phyloP scores from a whole-genome alignment of 1,140 invertebrate genomes.

The Anastrepha obliqua region DNA sequence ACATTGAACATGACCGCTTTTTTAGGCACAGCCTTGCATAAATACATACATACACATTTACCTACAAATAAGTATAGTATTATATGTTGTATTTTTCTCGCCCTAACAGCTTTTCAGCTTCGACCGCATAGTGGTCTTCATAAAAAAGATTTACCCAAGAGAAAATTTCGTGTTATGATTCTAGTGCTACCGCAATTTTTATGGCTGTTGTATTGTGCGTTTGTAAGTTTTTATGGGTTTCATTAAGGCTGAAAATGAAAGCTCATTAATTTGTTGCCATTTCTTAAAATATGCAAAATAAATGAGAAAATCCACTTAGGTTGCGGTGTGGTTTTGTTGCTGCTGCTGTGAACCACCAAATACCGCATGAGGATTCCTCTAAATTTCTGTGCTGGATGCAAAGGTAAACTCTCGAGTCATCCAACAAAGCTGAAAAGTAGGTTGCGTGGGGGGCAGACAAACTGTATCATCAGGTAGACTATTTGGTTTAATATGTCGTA shows the following conservation, averaged over 20 bases:
- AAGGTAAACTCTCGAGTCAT: constrained; percentile 34
- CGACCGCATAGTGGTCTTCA: background rate
- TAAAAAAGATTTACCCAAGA: background rate
- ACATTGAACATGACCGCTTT: background rate
- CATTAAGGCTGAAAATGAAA: constrained; percentile 49
- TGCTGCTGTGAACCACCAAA: background rate
- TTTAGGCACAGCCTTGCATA: background rate
- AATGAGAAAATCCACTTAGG: constrained; percentile 53
- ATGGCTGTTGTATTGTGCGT: background rate
- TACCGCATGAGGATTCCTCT: background rate
- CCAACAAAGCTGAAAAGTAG: background rate
- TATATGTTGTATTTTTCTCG: too few species aligned
- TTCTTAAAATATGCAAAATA: constrained; percentile 53
- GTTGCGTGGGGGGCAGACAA: background rate
- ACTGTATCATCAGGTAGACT: background rate
- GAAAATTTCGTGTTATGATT: constrained; percentile 2
- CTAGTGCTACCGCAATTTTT: constrained; percentile 1
- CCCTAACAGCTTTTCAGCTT: too few species aligned
- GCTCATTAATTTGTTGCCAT: constrained; percentile 54
- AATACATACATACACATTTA: background rate
- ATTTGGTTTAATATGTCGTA: background rate
- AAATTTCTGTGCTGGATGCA: too few species aligned
- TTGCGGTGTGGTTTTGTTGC: background rate
- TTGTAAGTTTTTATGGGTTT: constrained; percentile 49
- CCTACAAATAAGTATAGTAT: too few species aligned